Conservation (phyloP, 2,797 vertebrate genomes). For the Cossypha caffra region DNA sequence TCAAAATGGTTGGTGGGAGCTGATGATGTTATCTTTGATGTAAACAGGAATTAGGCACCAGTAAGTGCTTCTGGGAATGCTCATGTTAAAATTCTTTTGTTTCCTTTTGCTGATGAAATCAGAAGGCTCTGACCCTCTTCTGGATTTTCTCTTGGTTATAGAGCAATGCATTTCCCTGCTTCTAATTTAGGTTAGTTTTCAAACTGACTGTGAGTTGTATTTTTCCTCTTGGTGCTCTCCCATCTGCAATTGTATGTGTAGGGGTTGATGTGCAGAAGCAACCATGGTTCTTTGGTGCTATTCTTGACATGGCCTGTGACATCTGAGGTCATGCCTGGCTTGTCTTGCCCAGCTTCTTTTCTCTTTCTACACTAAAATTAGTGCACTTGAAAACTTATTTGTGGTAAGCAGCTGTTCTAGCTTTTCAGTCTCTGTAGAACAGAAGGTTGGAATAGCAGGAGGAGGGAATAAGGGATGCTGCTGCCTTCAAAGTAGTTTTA, state of each 20-base stretch:
- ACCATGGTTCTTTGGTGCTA: background rate
- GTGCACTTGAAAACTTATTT: conserved; percentile 10
- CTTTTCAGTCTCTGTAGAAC: background rate
- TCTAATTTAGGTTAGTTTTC: background rate
- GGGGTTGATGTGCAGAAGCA: background rate
- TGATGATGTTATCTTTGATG: conserved; percentile 35
- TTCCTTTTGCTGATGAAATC: background rate
- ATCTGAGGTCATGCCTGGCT: background rate
- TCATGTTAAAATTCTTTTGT: background rate
- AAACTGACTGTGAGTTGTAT: background rate
- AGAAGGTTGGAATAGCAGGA: background rate
- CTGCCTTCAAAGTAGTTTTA: background rate
- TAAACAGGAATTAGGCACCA: conserved; percentile 49
- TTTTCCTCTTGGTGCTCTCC: background rate
- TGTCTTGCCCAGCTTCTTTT: background rate
- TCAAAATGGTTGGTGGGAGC: conserved; percentile 21
- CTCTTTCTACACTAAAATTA: conserved; percentile 48
- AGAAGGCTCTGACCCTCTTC: background rate
- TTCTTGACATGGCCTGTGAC: background rate
- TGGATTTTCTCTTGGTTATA: background rate
- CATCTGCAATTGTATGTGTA: fast-evolving
- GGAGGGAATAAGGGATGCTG: background rate
- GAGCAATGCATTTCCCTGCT: background rate
- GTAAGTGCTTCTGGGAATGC: conserved; percentile 6
- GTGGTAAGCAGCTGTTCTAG: conserved; percentile 35